Evolutionary conservation across 2,888 invertebrate species (phyloP).

Genomic region (Torymus aiolomorphi): DNA sequence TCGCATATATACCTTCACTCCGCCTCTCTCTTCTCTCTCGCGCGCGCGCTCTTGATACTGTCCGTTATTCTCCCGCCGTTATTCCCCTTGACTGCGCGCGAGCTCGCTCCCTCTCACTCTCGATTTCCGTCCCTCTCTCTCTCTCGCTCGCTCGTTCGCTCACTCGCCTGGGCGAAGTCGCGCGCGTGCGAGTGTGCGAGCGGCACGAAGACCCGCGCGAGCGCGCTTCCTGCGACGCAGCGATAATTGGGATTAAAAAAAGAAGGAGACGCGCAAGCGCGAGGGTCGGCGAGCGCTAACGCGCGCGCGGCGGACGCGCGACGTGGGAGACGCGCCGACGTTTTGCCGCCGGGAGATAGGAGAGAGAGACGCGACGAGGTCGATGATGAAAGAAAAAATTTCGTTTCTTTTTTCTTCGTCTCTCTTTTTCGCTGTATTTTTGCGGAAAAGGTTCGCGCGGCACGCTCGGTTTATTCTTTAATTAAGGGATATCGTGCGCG

Average conservation of each 20-base stretch:
- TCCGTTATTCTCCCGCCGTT: slow-evolving; percentile 53
- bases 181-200: neutral
- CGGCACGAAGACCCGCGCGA: slow-evolving; percentile 52
- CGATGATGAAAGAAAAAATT: slow-evolving; percentile 28
- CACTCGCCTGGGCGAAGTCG: slow-evolving; percentile 12
- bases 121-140: slow-evolving; percentile 8
- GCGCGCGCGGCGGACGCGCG: slow-evolving; percentile 5
- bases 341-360: slow-evolving; percentile 11
- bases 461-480: slow-evolving; percentile 17
- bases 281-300: neutral
- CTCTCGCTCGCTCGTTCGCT: slow-evolving; percentile 19
- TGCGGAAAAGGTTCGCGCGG: neutral
- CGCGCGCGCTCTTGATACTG: slow-evolving; percentile 47
- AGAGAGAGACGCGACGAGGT: neutral
- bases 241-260: slow-evolving; percentile 59
- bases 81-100: slow-evolving; percentile 50
- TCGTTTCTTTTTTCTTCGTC: neutral
- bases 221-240: slow-evolving; percentile 64
- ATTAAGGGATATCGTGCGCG: slow-evolving; percentile 16
- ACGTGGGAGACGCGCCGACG: slow-evolving; percentile 44
- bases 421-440: slow-evolving; percentile 17
- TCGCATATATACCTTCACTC: slow-evolving; percentile 8
- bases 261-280: slow-evolving; percentile 38
- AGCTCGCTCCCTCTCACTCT: slow-evolving; percentile 21
- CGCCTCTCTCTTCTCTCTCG: slow-evolving; percentile 7